Evolutionary conservation across 2,797 vertebrate genomes (phyloP).

Genomic region (Macrochelys suwanniensis): DNA sequence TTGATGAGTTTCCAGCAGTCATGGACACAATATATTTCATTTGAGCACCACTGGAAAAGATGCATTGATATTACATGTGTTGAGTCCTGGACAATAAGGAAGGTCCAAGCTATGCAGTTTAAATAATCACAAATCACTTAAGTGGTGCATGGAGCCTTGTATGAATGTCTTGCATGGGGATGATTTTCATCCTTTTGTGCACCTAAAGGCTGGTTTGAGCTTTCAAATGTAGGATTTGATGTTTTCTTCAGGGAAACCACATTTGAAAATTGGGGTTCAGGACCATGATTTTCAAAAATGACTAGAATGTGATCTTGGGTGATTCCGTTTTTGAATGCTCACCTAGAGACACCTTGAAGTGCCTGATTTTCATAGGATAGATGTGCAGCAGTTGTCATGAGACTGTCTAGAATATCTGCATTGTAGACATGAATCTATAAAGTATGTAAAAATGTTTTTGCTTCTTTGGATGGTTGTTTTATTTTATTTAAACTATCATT

Average conservation of each 20-base stretch:
- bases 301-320: neutral
- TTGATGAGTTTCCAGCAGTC: neutral
- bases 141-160: neutral
- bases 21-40: neutral
- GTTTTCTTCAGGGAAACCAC: neutral
- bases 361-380: neutral
- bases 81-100: neutral
- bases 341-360: neutral
- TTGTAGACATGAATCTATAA: neutral
- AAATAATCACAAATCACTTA: neutral
- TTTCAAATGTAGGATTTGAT: neutral
- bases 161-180: neutral
- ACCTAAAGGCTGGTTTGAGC: neutral
- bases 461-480: neutral
- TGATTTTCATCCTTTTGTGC: neutral
- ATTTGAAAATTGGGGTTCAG: neutral
- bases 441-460: neutral
- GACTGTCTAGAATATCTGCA: neutral
- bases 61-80: neutral
- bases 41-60: neutral
- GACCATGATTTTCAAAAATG: neutral
- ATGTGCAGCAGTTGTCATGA: neutral
- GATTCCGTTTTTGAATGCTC: neutral
- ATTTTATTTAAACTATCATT: neutral
- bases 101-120: neutral